Conservation (phyloP, 2,797 vertebrate genomes). For the Monodelphis domestica region DNA sequence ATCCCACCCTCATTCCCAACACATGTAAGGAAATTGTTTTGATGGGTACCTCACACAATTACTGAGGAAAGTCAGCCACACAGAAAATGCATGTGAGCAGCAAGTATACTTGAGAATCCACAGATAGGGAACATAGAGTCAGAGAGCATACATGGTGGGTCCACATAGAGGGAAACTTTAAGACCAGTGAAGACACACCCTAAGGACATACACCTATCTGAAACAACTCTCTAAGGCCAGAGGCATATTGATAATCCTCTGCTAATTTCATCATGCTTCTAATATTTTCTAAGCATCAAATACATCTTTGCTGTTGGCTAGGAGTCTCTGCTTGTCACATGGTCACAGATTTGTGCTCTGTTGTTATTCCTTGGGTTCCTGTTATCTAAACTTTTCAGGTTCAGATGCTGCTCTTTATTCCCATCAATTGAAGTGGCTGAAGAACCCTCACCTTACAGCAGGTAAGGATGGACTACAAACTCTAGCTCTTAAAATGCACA, state of each 20-base stretch:
- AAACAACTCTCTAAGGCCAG: not conserved
- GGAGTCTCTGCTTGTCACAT: not conserved
- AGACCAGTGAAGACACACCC: not conserved
- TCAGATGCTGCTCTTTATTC: not conserved
- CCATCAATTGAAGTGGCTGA: not conserved
- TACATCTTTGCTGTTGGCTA: not conserved
- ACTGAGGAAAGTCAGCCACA: not conserved
- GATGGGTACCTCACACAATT: not conserved
- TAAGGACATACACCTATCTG: not conserved
- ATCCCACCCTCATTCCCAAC: not conserved
- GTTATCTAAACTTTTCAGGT: not conserved
- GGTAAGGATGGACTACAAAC: not conserved
- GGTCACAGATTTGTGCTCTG: not conserved
- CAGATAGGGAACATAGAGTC: not conserved
- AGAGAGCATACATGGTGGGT: not conserved
- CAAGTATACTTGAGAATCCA: not conserved
- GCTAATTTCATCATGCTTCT: too few relatives aligned
- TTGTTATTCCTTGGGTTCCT: not conserved
- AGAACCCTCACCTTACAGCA: not conserved
- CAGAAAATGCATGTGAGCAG: not conserved
- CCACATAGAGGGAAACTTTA: not conserved
- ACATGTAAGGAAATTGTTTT: not conserved
- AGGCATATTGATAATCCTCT: not conserved
- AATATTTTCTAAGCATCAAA: not conserved
- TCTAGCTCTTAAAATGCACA: not conserved